Evolutionary conservation across 2,113 vertebrate species (phyloP), one percentile per base, ranked within the genome.

Genomic region (Piaya cayana): DNA sequence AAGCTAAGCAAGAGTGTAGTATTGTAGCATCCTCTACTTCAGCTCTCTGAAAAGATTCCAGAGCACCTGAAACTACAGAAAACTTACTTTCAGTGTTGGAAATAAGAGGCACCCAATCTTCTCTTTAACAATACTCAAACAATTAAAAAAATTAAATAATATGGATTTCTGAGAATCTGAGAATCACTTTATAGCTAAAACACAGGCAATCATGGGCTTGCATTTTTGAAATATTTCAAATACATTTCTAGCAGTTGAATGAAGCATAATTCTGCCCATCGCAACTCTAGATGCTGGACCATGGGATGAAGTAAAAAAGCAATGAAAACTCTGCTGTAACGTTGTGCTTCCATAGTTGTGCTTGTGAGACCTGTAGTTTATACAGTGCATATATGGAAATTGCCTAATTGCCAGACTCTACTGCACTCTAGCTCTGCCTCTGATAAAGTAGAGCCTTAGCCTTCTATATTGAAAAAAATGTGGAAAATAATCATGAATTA

Each of bases 301-400:
- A 84, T 2, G 17, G 19, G 69, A 92, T 64, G 32, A 91, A 84
- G 12, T 39, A 81, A 90, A 86, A 86, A 43, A 0, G 1, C 1
- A 2, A 49, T 11, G 11, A 55, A 83, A 69, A 50, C 20, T 49
- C 19, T n/a, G 19, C 42, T 47, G 14, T 32, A 77, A 45, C 13
- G 37, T 29, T 15, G 23, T 15, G 64, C 8, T 93, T 71, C 23
- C 21, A 88, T 9, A 86, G 83, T 1, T 70, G 18, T 42, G 59
- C 23, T 36, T 13, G 5, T 19, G 49, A 83, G 47, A 81, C 6
- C 22, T 60, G 58, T 2, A 65, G 36, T 27, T 81, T 30, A 72
- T 3, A 50, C 8, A 77, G 21, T 3, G 12, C 27, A 70, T 0
- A 1, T 6, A 70, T 15, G 3, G 43, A 42, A 91, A 69, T 3